Evolutionary conservation across 2,797 vertebrate species (phyloP), one percentile per base, ranked within the genome.

Genomic region (Avahi laniger): DNA sequence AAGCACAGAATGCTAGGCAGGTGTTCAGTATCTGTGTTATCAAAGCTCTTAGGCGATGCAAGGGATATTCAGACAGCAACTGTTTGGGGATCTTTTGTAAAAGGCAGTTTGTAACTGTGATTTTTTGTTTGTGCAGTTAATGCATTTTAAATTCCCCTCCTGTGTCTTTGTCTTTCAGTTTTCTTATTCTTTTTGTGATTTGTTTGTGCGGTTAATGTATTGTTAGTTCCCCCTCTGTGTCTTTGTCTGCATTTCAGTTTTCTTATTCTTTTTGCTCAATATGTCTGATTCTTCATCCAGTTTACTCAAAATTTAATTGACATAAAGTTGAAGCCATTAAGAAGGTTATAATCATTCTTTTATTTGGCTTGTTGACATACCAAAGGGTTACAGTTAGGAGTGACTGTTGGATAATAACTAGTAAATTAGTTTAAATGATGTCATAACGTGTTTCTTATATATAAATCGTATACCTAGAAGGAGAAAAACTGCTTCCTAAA

Each of bases 351-450:
- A 87, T 93, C 89, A 93, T 95, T 95, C 89, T 65, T 97, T 94
- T 91, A 41, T 96, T 91, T 92, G 79, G 35, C 43, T 94, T 94
- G 38, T 81, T 97, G 87, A 87, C 75, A 95, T n/a, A 76, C 63
- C 85, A 91, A 48, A 89, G 70, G 69, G 50, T 86, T 94, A 63
- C 46, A 80, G 73, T 91, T 92, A 92, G 73, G 87, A 90, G 41
- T 82, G 81, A 91, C 90, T 96, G 33, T 89, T 93, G 75, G 79
- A 92, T 91, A 91, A 86, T 93, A 92, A 80, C 54, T 84, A 87
- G 89, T 75, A 87, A 95, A 79, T 93, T 97, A 69, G 75, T 95
- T 95, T 89, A 96, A 89, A 95, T 95, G 96, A 94, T 94, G 76
- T 97, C 91, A 93, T 48, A 91, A 83, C 85, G 75, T 75, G 67